These are phyloP conservation scores for Crenichthys baileyi DNA, from an alignment of 2,797 vertebrate species.

Conservation along the genomic window DNA sequence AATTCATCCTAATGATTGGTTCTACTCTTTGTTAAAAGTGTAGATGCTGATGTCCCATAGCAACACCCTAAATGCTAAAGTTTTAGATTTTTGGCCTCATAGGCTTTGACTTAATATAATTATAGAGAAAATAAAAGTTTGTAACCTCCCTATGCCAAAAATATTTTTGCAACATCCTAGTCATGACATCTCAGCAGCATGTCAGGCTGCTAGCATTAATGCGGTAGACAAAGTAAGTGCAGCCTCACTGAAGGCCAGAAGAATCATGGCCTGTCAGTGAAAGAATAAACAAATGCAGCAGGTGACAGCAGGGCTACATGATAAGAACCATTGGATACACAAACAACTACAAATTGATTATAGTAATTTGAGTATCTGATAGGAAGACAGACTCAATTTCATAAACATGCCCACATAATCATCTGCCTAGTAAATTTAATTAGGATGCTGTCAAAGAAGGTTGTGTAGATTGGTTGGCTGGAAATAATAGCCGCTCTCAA, in stretches of 20 bases:
- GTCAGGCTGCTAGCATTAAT: constrained; percentile 2
- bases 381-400: constrained; percentile 1
- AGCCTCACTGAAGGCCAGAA: constrained; percentile 5
- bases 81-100: no score
- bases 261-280: constrained; percentile 6
- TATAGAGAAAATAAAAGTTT: neutral
- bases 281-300: constrained; percentile 2
- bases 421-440: constrained; percentile 12
- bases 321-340: neutral
- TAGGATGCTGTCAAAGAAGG: constrained; percentile 3
- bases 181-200: neutral
- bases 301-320: neutral
- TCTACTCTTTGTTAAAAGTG: no score
- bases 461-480: neutral
- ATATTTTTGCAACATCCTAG: neutral
- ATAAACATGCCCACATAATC: constrained; percentile 20
- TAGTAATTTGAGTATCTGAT: neutral
- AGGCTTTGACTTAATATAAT: neutral
- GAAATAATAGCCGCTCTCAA: neutral
- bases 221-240: constrained; percentile 7
- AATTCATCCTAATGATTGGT: no score
- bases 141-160: neutral
- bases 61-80: no score
- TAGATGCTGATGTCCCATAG: no score
- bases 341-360: constrained; percentile 4